These are phyloP conservation scores for Varroa destructor DNA, from an alignment of 1,140 invertebrate genomes.

Conservation along the genomic window DNA sequence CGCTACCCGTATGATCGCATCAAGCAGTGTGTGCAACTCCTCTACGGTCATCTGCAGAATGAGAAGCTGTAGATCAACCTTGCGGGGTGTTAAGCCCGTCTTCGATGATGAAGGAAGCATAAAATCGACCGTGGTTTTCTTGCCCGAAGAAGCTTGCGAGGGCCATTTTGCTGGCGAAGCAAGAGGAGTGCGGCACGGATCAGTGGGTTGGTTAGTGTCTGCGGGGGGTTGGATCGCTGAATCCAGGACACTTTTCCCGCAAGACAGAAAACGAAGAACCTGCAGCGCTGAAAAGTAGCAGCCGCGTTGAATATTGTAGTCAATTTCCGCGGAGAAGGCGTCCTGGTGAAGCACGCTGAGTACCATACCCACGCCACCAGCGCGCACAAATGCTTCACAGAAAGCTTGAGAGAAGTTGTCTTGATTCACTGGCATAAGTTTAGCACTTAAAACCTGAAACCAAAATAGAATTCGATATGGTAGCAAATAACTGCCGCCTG, in stretches of 20 bases:
- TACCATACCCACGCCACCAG: slow-evolving; percentile 43
- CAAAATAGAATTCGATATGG: slow-evolving; percentile 24
- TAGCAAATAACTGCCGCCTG: no score
- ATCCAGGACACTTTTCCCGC: slow-evolving; percentile 27
- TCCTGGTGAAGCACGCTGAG: slow-evolving; percentile 44
- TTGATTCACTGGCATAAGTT: slow-evolving; percentile 43
- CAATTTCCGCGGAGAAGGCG: slow-evolving; percentile 42
- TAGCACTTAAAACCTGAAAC: slow-evolving; percentile 44
- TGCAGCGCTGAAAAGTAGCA: slow-evolving; percentile 45
- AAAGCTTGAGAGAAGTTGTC: slow-evolving; percentile 41
- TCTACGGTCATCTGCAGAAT: slow-evolving; percentile 14
- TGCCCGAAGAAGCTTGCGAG: background rate
- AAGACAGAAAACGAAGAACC: slow-evolving; percentile 40
- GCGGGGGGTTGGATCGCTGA: slow-evolving; percentile 31
- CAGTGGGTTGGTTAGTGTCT: slow-evolving; percentile 26
- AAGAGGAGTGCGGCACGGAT: background rate
- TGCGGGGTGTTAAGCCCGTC: slow-evolving; percentile 8
- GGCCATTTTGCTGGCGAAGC: background rate
- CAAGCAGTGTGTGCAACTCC: slow-evolving; percentile 14
- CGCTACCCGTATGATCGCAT: slow-evolving; percentile 17
- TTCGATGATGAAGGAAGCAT: slow-evolving; percentile 27
- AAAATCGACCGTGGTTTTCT: background rate
- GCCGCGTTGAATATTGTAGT: slow-evolving; percentile 44
- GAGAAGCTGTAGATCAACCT: slow-evolving; percentile 22
- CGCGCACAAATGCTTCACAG: slow-evolving; percentile 44